Base-by-base conservation (phyloP, 2,797 vertebrate species). In the Phrynocephalus vlangalii region DNA sequence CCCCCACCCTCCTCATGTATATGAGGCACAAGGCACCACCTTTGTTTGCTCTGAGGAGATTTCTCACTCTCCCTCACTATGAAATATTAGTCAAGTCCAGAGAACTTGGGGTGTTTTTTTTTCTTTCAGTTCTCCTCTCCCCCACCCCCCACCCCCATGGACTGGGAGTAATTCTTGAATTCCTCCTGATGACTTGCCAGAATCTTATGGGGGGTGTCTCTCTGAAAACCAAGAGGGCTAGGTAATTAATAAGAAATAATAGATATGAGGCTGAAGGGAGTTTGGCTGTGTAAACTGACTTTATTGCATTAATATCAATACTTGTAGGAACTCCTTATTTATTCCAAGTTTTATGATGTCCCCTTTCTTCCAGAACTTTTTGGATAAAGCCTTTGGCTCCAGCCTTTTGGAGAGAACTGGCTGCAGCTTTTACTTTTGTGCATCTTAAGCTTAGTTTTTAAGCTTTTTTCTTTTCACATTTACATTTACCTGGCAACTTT, bases 91-190 rank as follows among this genome's bases (percentile, higher is more conserved):
- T 86, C 0, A 0, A 88, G 82, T 44, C 75, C 86, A 70, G 68
- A 80, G 91, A 89, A 91, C 90, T 90, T 92, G 78, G 18, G 75
- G 30, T 33, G 13, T 70, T 63, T 75, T 18, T 22, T 70, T 63
- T 75, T 18, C 44, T 18, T 38, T 13, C 38, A 28, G 3, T 78
- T 15, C n/a, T 20, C 28, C 7, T 20, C 26, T 16, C 16, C 13
- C 75, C n/a, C n/a, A n/a, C n/a, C n/a, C n/a, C n/a, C n/a, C n/a
- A n/a, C n/a, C 30, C 28, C 70, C 33, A 50, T 38, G 13, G 9
- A 38, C 92, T 92, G 85, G 86, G 81, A 86, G 80, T 0, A 67
- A 0, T 90, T 92, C 91, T 85, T 93, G 86, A 95, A 90, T 91
- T 80, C 18, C 18, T 63, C 60, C 60, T 15, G 79, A 81, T 91